These are phyloP conservation scores for Nebria brevicollis DNA, from an alignment of 2,888 invertebrate species.

Conservation along the genomic window DNA sequence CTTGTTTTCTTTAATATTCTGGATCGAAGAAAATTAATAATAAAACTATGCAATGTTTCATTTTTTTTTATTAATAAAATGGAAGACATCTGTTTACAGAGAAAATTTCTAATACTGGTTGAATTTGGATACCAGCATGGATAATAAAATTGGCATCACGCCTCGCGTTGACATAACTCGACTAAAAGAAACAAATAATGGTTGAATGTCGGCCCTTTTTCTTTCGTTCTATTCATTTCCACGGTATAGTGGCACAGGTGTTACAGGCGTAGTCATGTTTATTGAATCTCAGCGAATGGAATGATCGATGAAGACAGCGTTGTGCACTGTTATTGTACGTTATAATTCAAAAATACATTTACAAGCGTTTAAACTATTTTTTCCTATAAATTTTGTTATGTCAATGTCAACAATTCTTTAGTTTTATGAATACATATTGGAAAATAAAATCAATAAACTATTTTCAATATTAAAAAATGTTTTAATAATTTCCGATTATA, in stretches of 20 bases:
- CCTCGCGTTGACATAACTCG: constrained; percentile 34
- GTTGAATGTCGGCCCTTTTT: background rate
- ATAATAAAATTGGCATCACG: constrained; percentile 29
- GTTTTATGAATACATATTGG: background rate
- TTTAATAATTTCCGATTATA: too few species aligned
- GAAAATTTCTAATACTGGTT: background rate
- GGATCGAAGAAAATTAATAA: background rate
- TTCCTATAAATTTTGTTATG: background rate
- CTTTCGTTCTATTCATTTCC: background rate
- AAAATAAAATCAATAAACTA: background rate
- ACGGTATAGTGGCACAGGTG: constrained; percentile 28
- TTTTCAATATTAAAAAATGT: too few species aligned
- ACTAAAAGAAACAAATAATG: constrained; percentile 40
- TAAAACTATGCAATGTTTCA: background rate
- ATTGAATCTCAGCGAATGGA: constrained; percentile 36
- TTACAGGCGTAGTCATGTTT: constrained; percentile 34
- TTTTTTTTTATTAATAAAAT: background rate
- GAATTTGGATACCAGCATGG: constrained; percentile 2
- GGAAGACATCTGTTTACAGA: background rate
- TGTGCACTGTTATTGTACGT: constrained; percentile 40
- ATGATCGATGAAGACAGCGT: constrained; percentile 46
- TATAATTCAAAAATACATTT: constrained; percentile 39
- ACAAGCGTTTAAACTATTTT: background rate
- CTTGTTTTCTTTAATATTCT: too few species aligned
- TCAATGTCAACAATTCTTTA: background rate